Evolutionary conservation across 2,888 invertebrate species (phyloP).

Genomic region (Anoplius nigerrimus): DNA sequence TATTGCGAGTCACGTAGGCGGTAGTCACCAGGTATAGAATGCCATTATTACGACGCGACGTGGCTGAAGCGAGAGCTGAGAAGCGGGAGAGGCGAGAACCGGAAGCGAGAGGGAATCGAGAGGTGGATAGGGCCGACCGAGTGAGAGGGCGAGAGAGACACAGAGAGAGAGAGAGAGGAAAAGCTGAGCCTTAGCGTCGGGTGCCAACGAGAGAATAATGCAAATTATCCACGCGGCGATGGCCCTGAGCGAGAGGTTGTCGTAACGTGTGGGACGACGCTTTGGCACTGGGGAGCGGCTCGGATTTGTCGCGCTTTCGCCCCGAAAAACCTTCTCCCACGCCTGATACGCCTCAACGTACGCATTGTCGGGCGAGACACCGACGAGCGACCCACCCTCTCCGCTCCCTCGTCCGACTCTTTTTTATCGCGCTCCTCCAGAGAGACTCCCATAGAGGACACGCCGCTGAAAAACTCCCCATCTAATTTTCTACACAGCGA

Average conservation of each 20-base stretch:
- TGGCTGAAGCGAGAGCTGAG: conserved; percentile 44
- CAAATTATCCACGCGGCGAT: conserved; percentile 60
- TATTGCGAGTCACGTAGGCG: conserved; percentile 66
- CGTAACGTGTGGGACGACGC: conserved; percentile 1
- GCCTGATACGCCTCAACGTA: conserved; percentile 19
- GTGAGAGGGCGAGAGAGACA: not conserved
- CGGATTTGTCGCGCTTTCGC: conserved; percentile 48
- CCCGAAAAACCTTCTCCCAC: conserved; percentile 22
- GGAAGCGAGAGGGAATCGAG: conserved; percentile 31
- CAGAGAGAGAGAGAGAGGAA: not conserved
- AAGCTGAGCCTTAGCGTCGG: conserved; percentile 4
- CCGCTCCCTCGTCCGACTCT: conserved; percentile 3
- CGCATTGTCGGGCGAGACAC: not conserved
- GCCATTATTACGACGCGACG: conserved; percentile 63
- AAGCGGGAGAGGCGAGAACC: conserved; percentile 39
- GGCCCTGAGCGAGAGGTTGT: conserved; percentile 30
- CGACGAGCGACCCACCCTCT: conserved; percentile 7
- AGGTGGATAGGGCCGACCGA: not conserved
- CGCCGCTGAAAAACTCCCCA: too few species aligned
- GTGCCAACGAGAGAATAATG: conserved; percentile 61
- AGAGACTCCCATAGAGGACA: too few species aligned
- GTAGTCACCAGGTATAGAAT: conserved; percentile 50
- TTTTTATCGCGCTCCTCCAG: too few species aligned
- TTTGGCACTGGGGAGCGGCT: conserved; percentile 33
- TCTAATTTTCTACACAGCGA: not conserved